phyloP scores from a whole-genome alignment of 1,140 invertebrate species.

The Archivesica marissinica region DNA sequence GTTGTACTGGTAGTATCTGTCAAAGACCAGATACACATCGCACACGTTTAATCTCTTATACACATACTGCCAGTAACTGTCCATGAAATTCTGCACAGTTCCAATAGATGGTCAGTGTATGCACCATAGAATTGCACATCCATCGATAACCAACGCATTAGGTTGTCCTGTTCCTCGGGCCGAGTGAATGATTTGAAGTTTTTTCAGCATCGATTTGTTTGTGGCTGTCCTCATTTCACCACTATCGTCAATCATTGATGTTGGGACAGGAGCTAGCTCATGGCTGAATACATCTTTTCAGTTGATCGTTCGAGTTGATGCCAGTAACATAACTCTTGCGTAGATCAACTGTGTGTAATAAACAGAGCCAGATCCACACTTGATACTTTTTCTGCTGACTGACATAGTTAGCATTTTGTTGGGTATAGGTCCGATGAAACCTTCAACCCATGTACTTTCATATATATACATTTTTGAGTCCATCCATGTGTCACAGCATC shows the following conservation, averaged over 20 bases:
- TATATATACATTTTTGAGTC: background rate
- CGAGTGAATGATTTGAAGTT: too few species aligned
- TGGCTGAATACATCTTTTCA: background rate
- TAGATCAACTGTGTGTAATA: constrained; percentile 22
- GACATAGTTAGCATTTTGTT: constrained; percentile 29
- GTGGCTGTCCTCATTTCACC: constrained; percentile 23
- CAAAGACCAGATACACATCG: too few species aligned
- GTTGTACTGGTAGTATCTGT: too few species aligned
- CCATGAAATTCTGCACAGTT: too few species aligned
- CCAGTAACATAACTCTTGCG: background rate
- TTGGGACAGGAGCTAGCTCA: too few species aligned
- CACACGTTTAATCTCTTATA: too few species aligned
- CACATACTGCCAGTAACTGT: too few species aligned
- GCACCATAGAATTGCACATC: too few species aligned
- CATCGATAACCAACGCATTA: too few species aligned
- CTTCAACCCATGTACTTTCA: background rate
- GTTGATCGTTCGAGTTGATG: background rate
- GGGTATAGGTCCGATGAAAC: background rate
- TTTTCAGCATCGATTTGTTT: constrained; percentile 18
- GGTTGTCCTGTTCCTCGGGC: too few species aligned
- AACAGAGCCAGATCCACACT: background rate
- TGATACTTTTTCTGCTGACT: background rate
- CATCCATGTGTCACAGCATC: background rate
- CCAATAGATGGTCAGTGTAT: too few species aligned
- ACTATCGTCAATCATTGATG: constrained; percentile 27